Evolutionary conservation across 2,888 invertebrate genomes (phyloP).

Genomic region (Sepioteuthis lessoniana): DNA sequence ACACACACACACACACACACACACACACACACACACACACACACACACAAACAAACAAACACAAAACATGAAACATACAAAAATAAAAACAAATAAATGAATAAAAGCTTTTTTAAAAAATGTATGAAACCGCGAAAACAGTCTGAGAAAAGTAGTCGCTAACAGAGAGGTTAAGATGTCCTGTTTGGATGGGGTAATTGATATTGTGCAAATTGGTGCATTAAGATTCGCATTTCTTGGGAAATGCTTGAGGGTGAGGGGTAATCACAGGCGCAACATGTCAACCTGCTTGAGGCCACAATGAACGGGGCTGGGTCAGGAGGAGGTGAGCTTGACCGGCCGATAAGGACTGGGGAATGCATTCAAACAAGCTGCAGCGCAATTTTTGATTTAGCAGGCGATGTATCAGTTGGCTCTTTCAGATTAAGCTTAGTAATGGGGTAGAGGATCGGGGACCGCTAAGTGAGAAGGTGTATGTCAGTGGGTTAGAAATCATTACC

Average conservation of each 20-base stretch:
- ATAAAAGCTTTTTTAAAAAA: too few species aligned
- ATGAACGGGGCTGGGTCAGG: not conserved
- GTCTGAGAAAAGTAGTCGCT: not conserved
- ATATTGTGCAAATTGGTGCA: constrained; percentile 2
- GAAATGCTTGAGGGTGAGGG: not conserved
- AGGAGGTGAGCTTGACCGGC: too few species aligned
- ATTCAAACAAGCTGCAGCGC: not conserved
- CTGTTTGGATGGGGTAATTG: constrained; percentile 2
- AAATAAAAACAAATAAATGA: too few species aligned
- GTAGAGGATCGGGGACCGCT: not conserved
- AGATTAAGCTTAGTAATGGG: not conserved
- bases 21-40: too few species aligned
- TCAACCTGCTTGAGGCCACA: constrained; percentile 33
- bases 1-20: too few species aligned
- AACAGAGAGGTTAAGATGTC: not conserved
- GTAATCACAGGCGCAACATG: constrained; percentile 6
- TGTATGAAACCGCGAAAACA: not conserved
- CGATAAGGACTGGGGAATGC: not conserved
- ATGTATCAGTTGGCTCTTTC: not conserved
- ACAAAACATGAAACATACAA: too few species aligned
- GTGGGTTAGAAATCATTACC: not conserved
- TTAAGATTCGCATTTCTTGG: not conserved
- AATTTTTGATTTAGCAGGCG: not conserved
- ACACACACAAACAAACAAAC: too few species aligned
- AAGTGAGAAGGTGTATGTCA: not conserved